phyloP scores from a whole-genome alignment of 2,888 invertebrate genomes.

The Scaptomyza polygonia region DNA sequence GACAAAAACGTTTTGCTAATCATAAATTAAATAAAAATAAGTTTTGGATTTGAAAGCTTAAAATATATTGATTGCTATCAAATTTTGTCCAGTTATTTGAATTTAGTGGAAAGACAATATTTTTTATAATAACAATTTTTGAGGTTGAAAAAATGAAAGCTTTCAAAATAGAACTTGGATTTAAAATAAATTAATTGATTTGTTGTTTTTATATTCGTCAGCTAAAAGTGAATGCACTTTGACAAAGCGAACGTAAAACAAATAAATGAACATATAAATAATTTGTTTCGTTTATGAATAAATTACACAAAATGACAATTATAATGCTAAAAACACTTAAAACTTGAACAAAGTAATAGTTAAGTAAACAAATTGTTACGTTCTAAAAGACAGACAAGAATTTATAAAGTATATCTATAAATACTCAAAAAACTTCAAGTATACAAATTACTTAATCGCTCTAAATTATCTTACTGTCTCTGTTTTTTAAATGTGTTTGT shows the following conservation, averaged over 20 bases:
- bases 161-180: no score
- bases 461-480: neutral
- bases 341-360: neutral
- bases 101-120: no score
- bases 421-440: slow-evolving; percentile 8
- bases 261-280: neutral
- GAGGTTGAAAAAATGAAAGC: no score
- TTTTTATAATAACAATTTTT: no score
- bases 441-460: slow-evolving; percentile 19
- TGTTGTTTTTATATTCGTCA: neutral
- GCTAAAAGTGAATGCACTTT: neutral
- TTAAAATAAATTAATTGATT: no score
- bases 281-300: neutral
- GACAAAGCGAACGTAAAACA: neutral
- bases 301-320: neutral
- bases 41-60: no score
- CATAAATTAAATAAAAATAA: no score
- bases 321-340: neutral
- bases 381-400: neutral
- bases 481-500: neutral
- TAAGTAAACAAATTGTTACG: neutral
- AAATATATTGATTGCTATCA: no score
- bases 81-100: no score
- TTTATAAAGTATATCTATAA: neutral
- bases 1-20: no score